Conservation (phyloP, 2,888 invertebrate species). For the Nesidiocoris tenuis region DNA sequence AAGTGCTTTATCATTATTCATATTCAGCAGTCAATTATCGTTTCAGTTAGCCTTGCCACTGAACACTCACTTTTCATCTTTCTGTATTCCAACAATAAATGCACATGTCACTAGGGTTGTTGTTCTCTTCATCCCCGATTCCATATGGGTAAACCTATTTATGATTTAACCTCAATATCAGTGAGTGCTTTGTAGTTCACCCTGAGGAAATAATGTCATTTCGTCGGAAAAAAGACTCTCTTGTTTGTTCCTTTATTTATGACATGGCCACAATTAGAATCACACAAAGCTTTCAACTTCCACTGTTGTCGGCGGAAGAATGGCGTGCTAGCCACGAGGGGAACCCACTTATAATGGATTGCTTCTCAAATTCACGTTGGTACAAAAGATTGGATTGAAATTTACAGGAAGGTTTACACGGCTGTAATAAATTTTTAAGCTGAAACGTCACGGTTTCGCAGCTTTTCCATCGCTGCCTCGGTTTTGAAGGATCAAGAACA, state of each 20-base stretch:
- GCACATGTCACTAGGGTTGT: too few species aligned
- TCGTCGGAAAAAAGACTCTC: neutral
- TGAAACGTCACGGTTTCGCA: constrained; percentile 4
- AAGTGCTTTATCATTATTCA: too few species aligned
- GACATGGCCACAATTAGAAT: constrained; percentile 31
- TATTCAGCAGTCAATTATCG: too few species aligned
- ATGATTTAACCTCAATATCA: too few species aligned
- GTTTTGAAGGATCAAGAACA: neutral
- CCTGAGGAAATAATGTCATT: neutral
- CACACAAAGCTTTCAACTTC: constrained; percentile 30
- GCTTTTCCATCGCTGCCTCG: neutral
- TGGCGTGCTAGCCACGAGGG: constrained; percentile 9
- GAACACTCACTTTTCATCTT: too few species aligned
- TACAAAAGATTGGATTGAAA: constrained; percentile 37
- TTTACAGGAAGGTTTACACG: constrained; percentile 22
- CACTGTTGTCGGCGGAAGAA: constrained; percentile 21
- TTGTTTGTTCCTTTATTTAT: constrained; percentile 27
- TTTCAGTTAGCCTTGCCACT: too few species aligned
- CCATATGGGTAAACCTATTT: too few species aligned
- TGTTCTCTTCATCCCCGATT: too few species aligned
- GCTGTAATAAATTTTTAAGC: constrained; percentile 22
- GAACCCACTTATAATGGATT: constrained; percentile 32
- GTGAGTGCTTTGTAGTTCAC: neutral
- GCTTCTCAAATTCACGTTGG: constrained; percentile 30
- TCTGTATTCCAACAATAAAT: too few species aligned